Percentiles rank a stretch among this genome's conserved stretches.
Evolutionary conservation across 2,797 vertebrate genomes (phyloP).

Genomic region (Meriones psammophilus): DNA sequence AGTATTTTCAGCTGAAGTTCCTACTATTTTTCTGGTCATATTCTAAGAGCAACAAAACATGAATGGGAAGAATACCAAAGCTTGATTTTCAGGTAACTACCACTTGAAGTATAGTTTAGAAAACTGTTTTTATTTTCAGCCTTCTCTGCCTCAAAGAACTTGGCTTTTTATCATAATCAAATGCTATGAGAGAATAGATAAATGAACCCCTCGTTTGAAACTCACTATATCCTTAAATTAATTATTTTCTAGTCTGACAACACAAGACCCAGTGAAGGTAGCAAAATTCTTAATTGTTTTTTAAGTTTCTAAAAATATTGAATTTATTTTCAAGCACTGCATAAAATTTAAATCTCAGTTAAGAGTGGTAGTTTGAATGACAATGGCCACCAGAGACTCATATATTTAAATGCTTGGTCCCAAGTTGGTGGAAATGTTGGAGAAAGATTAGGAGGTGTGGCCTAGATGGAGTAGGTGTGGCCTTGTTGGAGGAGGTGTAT

Average conservation of each 20-base stretch:
- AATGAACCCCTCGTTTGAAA: slow-evolving; percentile 68
- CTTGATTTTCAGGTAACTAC: slow-evolving; percentile 68
- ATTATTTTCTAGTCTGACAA: slow-evolving; percentile 32
- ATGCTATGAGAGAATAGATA: slow-evolving; percentile 72
- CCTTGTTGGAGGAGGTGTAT: not conserved
- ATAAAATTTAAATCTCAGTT: slow-evolving; percentile 45
- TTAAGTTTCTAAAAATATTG: slow-evolving; percentile 66
- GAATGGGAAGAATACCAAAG: slow-evolving; percentile 70
- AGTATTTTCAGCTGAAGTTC: slow-evolving; percentile 64
- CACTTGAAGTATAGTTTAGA: slow-evolving; percentile 44
- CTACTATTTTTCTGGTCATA: slow-evolving; percentile 46
- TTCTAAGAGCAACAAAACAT: slow-evolving; percentile 69
- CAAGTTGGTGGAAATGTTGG: not conserved
- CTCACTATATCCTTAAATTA: slow-evolving; percentile 67
- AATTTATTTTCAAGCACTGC: slow-evolving; percentile 75
- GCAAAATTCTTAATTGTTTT: not conserved
- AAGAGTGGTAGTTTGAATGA: not conserved
- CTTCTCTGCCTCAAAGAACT: slow-evolving; percentile 54
- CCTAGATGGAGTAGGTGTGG: not conserved
- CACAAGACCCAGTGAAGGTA: slow-evolving; percentile 54
- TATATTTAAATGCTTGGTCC: not conserved
- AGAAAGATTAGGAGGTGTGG: not conserved
- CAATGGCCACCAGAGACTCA: not conserved
- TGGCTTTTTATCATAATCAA: slow-evolving; percentile 70
- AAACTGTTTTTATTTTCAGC: slow-evolving; percentile 69